phyloP scores from a whole-genome alignment of 2,113 vertebrate species.

The Leucopsar rothschildi region DNA sequence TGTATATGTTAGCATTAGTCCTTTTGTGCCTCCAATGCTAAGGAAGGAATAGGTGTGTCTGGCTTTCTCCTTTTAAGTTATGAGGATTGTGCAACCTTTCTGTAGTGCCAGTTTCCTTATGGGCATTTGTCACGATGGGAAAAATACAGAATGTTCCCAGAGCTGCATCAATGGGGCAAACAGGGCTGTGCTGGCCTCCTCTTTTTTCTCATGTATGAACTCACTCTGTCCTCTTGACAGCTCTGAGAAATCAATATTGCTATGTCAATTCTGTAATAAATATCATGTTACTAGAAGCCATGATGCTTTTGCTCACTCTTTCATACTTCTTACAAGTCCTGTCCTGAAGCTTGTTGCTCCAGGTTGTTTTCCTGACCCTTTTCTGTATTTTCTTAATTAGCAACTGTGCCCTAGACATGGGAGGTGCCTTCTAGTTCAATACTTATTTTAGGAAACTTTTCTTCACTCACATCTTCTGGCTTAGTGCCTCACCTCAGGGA shows the following conservation, averaged over 20 bases:
- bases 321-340: not conserved
- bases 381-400: constrained; percentile 19
- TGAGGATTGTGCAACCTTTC: constrained; percentile 25
- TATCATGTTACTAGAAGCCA: not conserved
- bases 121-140: constrained; percentile 38
- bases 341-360: not conserved
- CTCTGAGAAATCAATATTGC: not conserved
- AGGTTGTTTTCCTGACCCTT: not conserved
- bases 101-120: constrained; percentile 42
- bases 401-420: not conserved
- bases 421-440: not conserved
- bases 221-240: not conserved
- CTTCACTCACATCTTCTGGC: not conserved
- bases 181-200: not conserved
- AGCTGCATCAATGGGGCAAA: not conserved
- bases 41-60: constrained; percentile 61
- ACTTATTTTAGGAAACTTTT: constrained; percentile 12
- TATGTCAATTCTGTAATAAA: not conserved
- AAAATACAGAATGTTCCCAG: constrained; percentile 23
- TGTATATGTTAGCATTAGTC: not conserved
- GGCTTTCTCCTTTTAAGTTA: constrained; percentile 51
- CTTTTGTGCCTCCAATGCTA: constrained; percentile 28
- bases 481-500: not conserved
- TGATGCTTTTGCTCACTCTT: not conserved
- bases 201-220: not conserved